Percentiles rank a stretch among this genome's conserved stretches.
phyloP scores from a whole-genome alignment of 1,140 invertebrate species.

The Panagrolaimus sp. region DNA sequence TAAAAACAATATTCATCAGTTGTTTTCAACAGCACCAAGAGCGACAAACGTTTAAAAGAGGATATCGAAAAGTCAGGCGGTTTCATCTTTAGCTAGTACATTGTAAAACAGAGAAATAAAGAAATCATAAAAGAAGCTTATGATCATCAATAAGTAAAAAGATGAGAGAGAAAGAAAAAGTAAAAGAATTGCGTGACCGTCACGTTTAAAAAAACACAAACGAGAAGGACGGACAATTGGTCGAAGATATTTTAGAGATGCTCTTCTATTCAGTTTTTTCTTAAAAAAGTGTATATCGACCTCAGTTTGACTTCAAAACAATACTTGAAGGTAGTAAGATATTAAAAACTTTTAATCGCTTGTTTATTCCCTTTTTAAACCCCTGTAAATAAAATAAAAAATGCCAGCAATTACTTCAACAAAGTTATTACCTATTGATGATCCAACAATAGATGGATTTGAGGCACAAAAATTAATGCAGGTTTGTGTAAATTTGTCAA shows the following conservation, averaged over 20 bases:
- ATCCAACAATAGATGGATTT: slow-evolving; percentile 19
- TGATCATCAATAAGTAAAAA: slow-evolving; percentile 15
- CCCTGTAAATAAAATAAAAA: slow-evolving; percentile 9
- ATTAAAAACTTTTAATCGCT: no score
- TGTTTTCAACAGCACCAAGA: not conserved
- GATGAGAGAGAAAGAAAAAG: not conserved
- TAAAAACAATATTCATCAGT: slow-evolving; percentile 5
- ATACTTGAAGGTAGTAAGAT: not conserved
- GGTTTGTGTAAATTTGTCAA: slow-evolving; percentile 5
- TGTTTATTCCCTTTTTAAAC: not conserved
- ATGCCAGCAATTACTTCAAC: not conserved
- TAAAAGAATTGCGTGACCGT: slow-evolving; percentile 9
- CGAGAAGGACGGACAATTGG: not conserved
- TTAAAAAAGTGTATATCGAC: not conserved
- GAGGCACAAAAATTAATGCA: slow-evolving; percentile 26
- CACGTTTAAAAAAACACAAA: not conserved
- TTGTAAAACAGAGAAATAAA: not conserved
- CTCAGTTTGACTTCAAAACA: slow-evolving; percentile 10
- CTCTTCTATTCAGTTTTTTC: not conserved
- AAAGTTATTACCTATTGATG: slow-evolving; percentile 23
- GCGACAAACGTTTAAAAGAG: not conserved
- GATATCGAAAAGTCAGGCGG: slow-evolving; percentile 12
- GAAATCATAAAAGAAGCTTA: not conserved
- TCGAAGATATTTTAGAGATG: slow-evolving; percentile 3
- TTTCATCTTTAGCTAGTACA: not conserved